Conservation (phyloP, 64 coral and sea anemone species). For the Pocillopora verrucosa region DNA sequence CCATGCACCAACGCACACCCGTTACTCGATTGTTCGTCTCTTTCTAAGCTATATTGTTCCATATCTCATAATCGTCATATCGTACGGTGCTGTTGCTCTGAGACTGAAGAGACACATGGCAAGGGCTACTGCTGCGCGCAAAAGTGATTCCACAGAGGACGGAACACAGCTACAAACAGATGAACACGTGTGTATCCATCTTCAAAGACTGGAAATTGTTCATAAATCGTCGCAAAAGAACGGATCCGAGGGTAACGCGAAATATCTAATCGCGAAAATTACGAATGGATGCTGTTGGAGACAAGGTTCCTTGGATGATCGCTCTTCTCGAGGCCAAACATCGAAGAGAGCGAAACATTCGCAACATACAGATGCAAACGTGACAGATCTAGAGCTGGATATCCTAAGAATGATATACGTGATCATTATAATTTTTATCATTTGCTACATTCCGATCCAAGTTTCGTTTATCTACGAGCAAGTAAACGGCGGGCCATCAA, state of each 20-base stretch:
- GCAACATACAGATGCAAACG: background rate
- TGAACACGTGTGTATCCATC: background rate
- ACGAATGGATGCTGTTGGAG: no score
- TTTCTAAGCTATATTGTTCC: background rate
- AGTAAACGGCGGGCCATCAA: background rate
- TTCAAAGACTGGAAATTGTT: background rate
- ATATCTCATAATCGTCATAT: background rate
- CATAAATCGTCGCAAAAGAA: background rate
- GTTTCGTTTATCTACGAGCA: constrained; percentile 16
- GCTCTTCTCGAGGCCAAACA: no score
- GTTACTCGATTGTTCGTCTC: background rate
- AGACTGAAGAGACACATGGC: background rate
- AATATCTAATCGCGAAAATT: background rate
- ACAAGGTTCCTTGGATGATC: no score
- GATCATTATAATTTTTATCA: constrained; percentile 25
- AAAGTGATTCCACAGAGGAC: background rate
- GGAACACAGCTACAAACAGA: background rate
- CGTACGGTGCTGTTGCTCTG: background rate
- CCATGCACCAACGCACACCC: background rate
- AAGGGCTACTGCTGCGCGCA: background rate
- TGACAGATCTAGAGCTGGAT: constrained; percentile 23
- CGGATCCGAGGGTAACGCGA: background rate
- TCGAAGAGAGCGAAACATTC: background rate
- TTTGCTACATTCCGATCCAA: constrained; percentile 48
- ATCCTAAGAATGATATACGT: constrained; percentile 49